These are phyloP conservation scores for Sigmodon hispidus DNA, from an alignment of 2,113 vertebrate species.

Conservation along the genomic window DNA sequence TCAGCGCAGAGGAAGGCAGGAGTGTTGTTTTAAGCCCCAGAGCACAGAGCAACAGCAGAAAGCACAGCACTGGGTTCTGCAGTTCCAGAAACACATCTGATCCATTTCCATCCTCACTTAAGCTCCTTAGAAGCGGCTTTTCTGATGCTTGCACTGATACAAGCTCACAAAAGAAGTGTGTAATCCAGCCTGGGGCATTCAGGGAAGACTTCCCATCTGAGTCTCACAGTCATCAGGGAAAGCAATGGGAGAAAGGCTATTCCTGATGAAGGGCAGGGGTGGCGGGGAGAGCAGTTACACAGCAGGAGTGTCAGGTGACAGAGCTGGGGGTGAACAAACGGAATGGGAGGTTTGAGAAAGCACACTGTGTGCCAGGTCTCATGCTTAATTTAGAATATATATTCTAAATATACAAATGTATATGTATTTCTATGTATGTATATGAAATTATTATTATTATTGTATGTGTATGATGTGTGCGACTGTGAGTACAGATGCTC, in stretches of 20 bases:
- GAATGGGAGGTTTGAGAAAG: not conserved
- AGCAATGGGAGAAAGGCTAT: not conserved
- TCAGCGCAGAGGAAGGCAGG: not conserved
- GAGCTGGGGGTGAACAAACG: not conserved
- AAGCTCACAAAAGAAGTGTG: not conserved
- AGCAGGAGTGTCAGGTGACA: not conserved
- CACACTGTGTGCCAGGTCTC: not conserved
- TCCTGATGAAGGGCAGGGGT: not conserved
- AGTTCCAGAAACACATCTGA: not conserved
- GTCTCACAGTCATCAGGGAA: not conserved
- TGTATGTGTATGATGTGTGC: not conserved
- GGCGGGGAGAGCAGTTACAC: not conserved
- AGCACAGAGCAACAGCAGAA: not conserved
- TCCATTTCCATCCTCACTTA: constrained; percentile 32
- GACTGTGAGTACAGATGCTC: not conserved
- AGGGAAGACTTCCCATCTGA: constrained; percentile 46
- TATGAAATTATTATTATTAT: not conserved
- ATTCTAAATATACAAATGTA: too few species aligned
- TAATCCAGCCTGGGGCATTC: constrained; percentile 31
- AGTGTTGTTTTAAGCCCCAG: not conserved
- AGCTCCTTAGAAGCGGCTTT: constrained; percentile 20
- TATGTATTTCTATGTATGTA: too few species aligned
- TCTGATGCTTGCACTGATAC: not conserved
- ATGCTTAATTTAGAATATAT: not conserved
- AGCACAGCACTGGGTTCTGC: not conserved